These are phyloP conservation scores for Glaucopsyche alexis DNA, from an alignment of 2,888 invertebrate genomes.

Conservation along the genomic window DNA sequence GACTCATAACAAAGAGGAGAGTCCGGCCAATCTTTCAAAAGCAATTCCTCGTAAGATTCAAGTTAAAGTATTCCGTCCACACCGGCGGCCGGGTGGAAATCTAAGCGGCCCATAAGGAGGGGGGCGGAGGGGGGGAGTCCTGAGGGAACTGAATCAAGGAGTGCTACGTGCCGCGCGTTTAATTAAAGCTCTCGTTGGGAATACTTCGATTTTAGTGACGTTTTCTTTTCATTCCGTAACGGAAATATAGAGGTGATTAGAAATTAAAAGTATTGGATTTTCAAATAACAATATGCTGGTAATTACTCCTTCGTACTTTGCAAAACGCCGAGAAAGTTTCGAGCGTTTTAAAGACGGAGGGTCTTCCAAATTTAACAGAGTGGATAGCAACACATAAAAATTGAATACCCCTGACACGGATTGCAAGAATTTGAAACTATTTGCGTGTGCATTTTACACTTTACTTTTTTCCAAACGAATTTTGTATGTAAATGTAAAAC, in stretches of 20 bases:
- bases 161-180: constrained; percentile 76
- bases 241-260: constrained; percentile 5
- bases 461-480: too few species aligned
- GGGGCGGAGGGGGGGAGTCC: constrained; percentile 58
- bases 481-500: too few species aligned
- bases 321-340: too few species aligned
- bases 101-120: constrained; percentile 78
- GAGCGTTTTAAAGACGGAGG: too few species aligned
- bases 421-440: too few species aligned
- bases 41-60: constrained; percentile 77
- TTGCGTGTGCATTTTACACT: too few species aligned
- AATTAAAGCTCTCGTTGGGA: constrained; percentile 71
- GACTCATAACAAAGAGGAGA: constrained; percentile 38
- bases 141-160: constrained; percentile 77
- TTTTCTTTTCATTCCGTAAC: constrained; percentile 63
- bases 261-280: constrained; percentile 27
- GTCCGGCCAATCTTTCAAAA: constrained; percentile 71
- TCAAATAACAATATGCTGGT: neutral
- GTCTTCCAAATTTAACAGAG: too few species aligned
- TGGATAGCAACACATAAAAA: too few species aligned
- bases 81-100: constrained; percentile 74
- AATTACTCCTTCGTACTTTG: neutral
- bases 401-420: too few species aligned
- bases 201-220: constrained; percentile 76
- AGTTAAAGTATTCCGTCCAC: constrained; percentile 75